A percentile compares a stretch with the other conserved stretches of the same genome.
These are phyloP conservation scores for Perognathus longimembris DNA, from an alignment of 2,113 vertebrate species.

Conservation along the genomic window DNA sequence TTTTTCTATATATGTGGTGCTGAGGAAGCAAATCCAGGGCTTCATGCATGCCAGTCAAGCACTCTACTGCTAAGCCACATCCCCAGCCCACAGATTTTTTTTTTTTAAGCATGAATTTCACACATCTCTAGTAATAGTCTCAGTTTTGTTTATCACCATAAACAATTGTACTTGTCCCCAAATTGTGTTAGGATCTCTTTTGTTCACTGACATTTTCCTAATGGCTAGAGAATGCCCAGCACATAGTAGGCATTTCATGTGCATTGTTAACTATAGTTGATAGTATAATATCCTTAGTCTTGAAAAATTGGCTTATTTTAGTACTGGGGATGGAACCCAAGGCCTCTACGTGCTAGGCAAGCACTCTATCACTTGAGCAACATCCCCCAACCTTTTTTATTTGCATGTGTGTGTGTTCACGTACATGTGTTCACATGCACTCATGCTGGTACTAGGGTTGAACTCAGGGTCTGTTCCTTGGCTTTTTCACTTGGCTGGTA, in stretches of 20 bases:
- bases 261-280: neutral
- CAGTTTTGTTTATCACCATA: conserved; percentile 24
- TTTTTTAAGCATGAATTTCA: neutral
- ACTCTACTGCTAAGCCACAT: neutral
- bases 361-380: too few relatives aligned
- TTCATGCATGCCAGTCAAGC: too few relatives aligned
- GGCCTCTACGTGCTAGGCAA: too few relatives aligned
- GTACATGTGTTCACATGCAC: too few relatives aligned
- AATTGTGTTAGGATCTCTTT: neutral
- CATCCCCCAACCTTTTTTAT: too few relatives aligned
- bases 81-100: neutral
- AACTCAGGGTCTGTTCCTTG: too few relatives aligned
- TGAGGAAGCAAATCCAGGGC: too few relatives aligned
- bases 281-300: neutral
- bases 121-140: neutral
- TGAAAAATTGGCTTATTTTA: conserved; percentile 30
- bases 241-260: conserved; percentile 12
- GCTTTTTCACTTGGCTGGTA: too few relatives aligned
- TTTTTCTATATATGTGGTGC: too few relatives aligned
- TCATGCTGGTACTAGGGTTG: too few relatives aligned
- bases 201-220: conserved; percentile 1
- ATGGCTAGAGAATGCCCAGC: neutral
- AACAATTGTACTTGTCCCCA: neutral
- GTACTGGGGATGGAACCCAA: too few relatives aligned
- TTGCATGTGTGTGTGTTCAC: too few relatives aligned